phyloP scores from a whole-genome alignment of 2,888 invertebrate species.

The Rhamnusium bicolor region DNA sequence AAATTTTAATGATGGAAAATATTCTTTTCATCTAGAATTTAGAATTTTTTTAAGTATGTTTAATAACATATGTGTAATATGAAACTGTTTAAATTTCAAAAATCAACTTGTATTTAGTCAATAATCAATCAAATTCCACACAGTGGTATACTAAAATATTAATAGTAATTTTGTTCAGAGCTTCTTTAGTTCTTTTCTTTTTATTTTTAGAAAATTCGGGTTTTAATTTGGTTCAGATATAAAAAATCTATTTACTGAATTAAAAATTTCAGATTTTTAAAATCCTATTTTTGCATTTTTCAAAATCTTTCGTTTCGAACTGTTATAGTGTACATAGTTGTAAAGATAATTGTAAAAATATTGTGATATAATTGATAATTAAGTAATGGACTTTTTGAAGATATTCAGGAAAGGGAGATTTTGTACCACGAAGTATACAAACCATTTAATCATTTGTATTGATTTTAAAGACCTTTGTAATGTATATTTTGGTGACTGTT shows the following conservation, averaged over 20 bases:
- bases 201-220: not conserved
- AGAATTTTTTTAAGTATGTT: not conserved
- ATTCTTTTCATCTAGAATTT: no score
- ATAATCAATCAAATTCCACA: not conserved
- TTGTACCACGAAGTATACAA: constrained; percentile 38
- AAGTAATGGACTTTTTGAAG: constrained; percentile 48
- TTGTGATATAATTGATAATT: constrained; percentile 57
- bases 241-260: constrained; percentile 30
- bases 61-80: not conserved
- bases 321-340: constrained; percentile 24
- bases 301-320: not conserved
- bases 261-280: constrained; percentile 8
- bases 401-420: constrained; percentile 39
- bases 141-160: not conserved
- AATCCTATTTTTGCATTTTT: not conserved
- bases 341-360: constrained; percentile 46
- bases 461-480: not conserved
- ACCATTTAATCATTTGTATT: not conserved
- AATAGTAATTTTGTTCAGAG: not conserved
- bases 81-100: not conserved
- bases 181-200: not conserved
- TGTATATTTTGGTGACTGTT: constrained; percentile 8
- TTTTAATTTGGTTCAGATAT: not conserved
- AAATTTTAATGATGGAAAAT: no score
- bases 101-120: not conserved